phyloP scores from a whole-genome alignment of 2,797 vertebrate genomes.

The Hephaestus fuliginosus region DNA sequence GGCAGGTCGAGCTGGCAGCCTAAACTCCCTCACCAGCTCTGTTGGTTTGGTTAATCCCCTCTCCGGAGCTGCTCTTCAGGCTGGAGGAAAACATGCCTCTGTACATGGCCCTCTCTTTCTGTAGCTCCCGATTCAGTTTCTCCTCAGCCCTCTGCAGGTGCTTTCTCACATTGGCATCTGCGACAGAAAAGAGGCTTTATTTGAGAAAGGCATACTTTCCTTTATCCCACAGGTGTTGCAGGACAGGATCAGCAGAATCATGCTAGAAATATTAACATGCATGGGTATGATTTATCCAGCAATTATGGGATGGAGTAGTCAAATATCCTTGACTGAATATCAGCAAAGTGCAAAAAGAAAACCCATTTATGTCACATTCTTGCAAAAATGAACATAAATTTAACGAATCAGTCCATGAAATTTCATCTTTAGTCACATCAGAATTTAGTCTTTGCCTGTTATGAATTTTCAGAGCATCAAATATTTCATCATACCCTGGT shows the following conservation, averaged over 20 bases:
- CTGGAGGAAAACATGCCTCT: conserved; percentile 90
- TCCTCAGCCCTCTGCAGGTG: conserved; percentile 89
- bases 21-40: conserved; percentile 60
- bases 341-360: background rate
- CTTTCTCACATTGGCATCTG: conserved; percentile 89
- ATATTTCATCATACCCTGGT: background rate
- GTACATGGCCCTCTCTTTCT: conserved; percentile 90
- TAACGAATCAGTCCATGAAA: background rate
- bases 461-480: background rate
- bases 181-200: conserved; percentile 16
- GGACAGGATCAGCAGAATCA: background rate
- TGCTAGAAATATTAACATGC: background rate
- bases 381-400: background rate
- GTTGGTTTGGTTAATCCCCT: conserved; percentile 68
- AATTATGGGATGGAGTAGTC: background rate
- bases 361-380: background rate
- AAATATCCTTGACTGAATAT: background rate
- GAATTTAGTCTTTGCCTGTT: background rate
- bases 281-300: background rate
- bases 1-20: conserved; percentile 22
- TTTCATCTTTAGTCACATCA: background rate
- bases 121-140: conserved; percentile 86
- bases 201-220: background rate
- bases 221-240: background rate
- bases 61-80: conserved; percentile 45